phyloP scores from a whole-genome alignment of 2,797 vertebrate species.

The Clarias platycephalus region DNA sequence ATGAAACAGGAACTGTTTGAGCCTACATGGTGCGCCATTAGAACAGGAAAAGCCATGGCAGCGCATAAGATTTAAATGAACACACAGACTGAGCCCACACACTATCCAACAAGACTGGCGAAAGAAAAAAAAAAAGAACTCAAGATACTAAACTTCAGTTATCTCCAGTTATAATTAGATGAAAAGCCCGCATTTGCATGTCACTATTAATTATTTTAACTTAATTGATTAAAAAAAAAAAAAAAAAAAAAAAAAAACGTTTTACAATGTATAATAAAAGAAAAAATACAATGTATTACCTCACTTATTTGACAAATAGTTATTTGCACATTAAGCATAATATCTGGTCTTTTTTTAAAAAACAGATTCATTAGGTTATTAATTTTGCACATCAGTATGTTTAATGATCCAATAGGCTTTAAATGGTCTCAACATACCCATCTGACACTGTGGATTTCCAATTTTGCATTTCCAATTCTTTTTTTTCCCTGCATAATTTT shows the following conservation, averaged over 20 bases:
- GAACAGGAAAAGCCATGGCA: slow-evolving; percentile 21
- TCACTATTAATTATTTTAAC: not conserved
- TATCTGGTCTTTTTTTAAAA: too few species aligned
- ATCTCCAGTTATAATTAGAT: too few species aligned
- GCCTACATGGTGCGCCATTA: slow-evolving; percentile 34
- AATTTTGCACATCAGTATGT: not conserved
- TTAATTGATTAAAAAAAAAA: not conserved
- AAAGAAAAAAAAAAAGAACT: not conserved
- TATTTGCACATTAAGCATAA: not conserved
- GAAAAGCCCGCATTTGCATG: not conserved
- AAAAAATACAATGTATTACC: not conserved
- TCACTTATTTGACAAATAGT: not conserved
- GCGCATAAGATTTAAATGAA: slow-evolving; percentile 33
- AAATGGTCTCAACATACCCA: not conserved
- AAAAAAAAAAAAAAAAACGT: not conserved
- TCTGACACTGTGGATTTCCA: too few species aligned
- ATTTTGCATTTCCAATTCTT: not conserved
- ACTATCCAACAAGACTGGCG: not conserved
- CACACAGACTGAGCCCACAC: slow-evolving; percentile 18
- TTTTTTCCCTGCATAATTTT: not conserved
- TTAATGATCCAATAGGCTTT: not conserved
- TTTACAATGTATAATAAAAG: not conserved
- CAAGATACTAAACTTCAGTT: too few species aligned
- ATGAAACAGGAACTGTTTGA: slow-evolving; percentile 51
- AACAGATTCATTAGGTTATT: not conserved